Evolutionary conservation across 2,888 invertebrate species (phyloP).

Genomic region (Drosophila emarginata): DNA sequence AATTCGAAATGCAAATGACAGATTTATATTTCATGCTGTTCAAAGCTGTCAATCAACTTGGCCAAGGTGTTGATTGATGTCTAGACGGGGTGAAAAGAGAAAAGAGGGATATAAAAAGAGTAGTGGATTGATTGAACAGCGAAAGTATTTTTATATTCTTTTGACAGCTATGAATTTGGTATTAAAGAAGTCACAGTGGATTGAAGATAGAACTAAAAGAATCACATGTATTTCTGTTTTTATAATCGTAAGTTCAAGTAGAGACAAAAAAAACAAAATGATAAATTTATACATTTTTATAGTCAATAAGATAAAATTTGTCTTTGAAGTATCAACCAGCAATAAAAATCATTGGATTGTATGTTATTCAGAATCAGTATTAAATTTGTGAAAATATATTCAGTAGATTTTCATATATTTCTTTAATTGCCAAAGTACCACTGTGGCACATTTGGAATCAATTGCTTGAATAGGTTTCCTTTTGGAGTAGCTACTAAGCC

Average conservation of each 20-base stretch:
- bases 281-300: too few species aligned
- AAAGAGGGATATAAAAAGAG: neutral
- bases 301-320: too few species aligned
- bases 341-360: too few species aligned
- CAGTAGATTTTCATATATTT: neutral
- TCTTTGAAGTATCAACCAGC: too few species aligned
- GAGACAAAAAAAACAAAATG: too few species aligned
- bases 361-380: too few species aligned
- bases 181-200: conserved; percentile 16
- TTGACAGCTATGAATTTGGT: conserved; percentile 60
- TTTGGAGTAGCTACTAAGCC: conserved; percentile 47
- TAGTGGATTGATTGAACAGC: conserved; percentile 1
- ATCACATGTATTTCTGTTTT: too few species aligned
- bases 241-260: too few species aligned
- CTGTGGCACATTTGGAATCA: conserved; percentile 8
- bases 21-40: conserved; percentile 69
- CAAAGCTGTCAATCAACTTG: conserved; percentile 69
- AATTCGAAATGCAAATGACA: conserved; percentile 75
- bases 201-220: too few species aligned
- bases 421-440: neutral
- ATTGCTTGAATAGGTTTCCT: neutral
- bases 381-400: too few species aligned
- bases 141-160: conserved; percentile 54
- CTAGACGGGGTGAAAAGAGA: conserved; percentile 39
- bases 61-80: conserved; percentile 75